Percentiles rank a stretch among this genome's conserved stretches.
These are phyloP conservation scores for Schizaphis graminum DNA, from an alignment of 2,888 invertebrate species.

Conservation along the genomic window DNA sequence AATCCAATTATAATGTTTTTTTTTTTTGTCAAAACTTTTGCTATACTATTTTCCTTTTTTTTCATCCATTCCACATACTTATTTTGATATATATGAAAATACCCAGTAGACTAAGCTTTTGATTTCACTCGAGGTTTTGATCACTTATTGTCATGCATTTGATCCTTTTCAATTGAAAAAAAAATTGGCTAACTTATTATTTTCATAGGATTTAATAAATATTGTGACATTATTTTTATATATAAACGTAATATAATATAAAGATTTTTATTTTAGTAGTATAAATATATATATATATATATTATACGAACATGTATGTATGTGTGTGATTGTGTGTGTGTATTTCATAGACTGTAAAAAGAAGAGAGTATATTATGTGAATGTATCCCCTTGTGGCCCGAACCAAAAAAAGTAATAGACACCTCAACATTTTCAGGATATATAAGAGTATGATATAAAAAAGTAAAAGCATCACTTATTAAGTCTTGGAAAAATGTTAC, in stretches of 20 bases:
- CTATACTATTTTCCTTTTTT: neutral
- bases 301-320: neutral
- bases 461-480: neutral
- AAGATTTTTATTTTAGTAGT: neutral
- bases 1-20: constrained; percentile 31
- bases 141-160: constrained; percentile 1
- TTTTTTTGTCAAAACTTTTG: constrained; percentile 3
- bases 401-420: neutral
- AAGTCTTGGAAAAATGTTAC: neutral
- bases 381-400: neutral
- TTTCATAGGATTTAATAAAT: constrained; percentile 9
- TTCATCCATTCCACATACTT: neutral
- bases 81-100: neutral
- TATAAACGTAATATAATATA: neutral
- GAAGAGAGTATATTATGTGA: neutral
- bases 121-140: constrained; percentile 13
- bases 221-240: neutral
- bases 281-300: neutral
- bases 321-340: neutral
- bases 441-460: neutral
- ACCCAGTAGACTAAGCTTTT: neutral
- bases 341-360: neutral
- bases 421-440: neutral
- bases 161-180: constrained; percentile 26
- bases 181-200: neutral